These are phyloP conservation scores for Drosophila willistoni DNA, from an alignment of 1,140 invertebrate species.

Conservation along the genomic window DNA sequence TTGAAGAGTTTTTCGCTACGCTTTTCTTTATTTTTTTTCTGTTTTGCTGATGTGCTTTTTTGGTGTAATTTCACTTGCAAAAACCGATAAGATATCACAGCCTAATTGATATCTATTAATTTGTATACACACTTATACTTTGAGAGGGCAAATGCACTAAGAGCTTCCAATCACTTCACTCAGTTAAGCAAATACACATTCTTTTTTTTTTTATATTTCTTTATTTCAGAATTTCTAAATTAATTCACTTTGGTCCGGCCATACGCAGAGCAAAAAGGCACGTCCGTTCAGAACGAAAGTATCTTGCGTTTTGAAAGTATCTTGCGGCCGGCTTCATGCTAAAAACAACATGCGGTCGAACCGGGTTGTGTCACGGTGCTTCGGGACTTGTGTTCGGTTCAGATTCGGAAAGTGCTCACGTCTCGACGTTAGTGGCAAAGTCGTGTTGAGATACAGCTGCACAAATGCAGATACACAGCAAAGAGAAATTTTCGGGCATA, in stretches of 20 bases:
- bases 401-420: background rate
- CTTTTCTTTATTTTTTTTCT: constrained; percentile 10
- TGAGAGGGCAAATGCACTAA: background rate
- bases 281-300: too few relatives aligned
- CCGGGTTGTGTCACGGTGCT: constrained; percentile 28
- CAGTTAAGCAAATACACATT: constrained; percentile 13
- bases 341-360: constrained; percentile 73
- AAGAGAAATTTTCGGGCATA: too few relatives aligned
- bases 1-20: constrained; percentile 3
- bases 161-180: background rate
- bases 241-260: constrained; percentile 37
- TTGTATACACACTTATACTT: constrained; percentile 15
- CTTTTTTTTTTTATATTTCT: constrained; percentile 16
- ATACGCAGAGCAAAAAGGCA: constrained; percentile 25
- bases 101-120: constrained; percentile 31
- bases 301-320: constrained; percentile 50
- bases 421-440: background rate
- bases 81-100: constrained; percentile 35
- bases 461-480: background rate
- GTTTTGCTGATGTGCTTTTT: background rate
- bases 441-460: background rate
- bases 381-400: background rate
- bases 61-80: constrained; percentile 28
- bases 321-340: constrained; percentile 62
- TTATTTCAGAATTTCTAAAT: constrained; percentile 22